These are phyloP conservation scores for Steinernema carpocapsae DNA, from an alignment of 2,888 invertebrate genomes.

Conservation along the genomic window DNA sequence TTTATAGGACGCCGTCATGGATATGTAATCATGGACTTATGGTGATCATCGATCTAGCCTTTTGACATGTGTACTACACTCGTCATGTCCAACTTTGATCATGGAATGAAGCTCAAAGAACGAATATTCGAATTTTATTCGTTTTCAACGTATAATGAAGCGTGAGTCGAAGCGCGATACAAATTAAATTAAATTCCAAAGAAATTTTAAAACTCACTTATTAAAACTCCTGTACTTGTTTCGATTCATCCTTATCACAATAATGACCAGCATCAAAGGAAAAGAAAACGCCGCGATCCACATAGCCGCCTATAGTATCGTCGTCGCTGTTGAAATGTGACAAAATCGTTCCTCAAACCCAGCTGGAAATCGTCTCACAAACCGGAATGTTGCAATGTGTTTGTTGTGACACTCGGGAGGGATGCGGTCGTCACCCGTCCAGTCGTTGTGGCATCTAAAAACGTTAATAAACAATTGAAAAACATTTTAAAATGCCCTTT, in stretches of 20 bases:
- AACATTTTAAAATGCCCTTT: too few relatives aligned
- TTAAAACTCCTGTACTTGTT: not conserved
- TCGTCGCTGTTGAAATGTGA: not conserved
- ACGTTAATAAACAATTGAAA: too few relatives aligned
- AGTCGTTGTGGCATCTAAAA: slow-evolving; percentile 7
- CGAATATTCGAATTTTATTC: too few relatives aligned
- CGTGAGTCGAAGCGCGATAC: too few relatives aligned
- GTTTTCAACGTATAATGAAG: too few relatives aligned
- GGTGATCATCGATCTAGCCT: too few relatives aligned
- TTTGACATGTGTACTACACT: too few relatives aligned
- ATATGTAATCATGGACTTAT: too few relatives aligned
- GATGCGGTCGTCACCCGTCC: slow-evolving; percentile 14
- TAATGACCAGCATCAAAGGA: not conserved
- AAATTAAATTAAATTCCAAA: too few relatives aligned
- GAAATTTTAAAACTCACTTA: not conserved
- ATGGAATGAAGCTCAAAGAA: too few relatives aligned
- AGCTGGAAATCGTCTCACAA: slow-evolving; percentile 6
- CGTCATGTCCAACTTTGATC: too few relatives aligned
- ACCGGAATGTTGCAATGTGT: slow-evolving; percentile 31
- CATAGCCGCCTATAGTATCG: not conserved
- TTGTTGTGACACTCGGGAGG: slow-evolving; percentile 10
- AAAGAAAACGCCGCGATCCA: slow-evolving; percentile 9
- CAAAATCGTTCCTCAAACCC: not conserved
- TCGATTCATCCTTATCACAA: slow-evolving; percentile 1
- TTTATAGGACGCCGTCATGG: too few relatives aligned